A percentile compares a stretch with the other conserved stretches of the same genome.
Conservation (phyloP, 2,888 invertebrate species). For the Stegophylla sp. region DNA sequence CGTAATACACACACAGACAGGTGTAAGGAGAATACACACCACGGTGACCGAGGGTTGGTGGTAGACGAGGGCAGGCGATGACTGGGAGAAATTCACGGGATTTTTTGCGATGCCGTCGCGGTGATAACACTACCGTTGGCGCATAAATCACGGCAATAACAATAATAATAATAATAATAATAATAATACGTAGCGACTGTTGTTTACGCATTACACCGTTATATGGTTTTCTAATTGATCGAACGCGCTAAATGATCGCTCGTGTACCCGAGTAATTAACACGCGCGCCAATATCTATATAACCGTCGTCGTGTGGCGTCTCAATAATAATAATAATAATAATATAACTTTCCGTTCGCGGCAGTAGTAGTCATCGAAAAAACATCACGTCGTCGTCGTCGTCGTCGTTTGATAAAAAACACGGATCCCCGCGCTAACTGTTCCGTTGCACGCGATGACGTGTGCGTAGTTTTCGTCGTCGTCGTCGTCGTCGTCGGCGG, state of each 20-base stretch:
- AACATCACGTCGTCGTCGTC: conserved; percentile 53
- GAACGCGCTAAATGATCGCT: no score
- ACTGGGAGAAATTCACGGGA: not conserved
- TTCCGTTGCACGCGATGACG: conserved; percentile 55
- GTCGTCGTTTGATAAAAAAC: no score
- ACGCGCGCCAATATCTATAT: not conserved
- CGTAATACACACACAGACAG: no score
- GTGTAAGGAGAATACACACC: no score
- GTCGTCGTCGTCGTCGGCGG: conserved; percentile 31
- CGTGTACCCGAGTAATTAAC: not conserved
- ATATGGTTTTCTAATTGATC: not conserved
- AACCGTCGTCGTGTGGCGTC: not conserved
- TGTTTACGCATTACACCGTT: no score
- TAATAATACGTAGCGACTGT: no score
- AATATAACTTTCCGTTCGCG: conserved; percentile 44
- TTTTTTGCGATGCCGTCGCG: not conserved
- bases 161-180: no score
- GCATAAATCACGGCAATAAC: not conserved
- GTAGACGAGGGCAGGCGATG: no score
- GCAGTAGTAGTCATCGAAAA: conserved; percentile 52
- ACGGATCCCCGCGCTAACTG: conserved; percentile 51
- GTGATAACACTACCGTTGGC: not conserved
- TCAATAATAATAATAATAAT: no score
- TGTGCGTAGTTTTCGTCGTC: conserved; percentile 48
- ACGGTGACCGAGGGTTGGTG: no score